Evolutionary conservation across 1,140 invertebrate genomes (phyloP), one percentile per base, ranked within the genome.

Genomic region (Artemia franciscana): DNA sequence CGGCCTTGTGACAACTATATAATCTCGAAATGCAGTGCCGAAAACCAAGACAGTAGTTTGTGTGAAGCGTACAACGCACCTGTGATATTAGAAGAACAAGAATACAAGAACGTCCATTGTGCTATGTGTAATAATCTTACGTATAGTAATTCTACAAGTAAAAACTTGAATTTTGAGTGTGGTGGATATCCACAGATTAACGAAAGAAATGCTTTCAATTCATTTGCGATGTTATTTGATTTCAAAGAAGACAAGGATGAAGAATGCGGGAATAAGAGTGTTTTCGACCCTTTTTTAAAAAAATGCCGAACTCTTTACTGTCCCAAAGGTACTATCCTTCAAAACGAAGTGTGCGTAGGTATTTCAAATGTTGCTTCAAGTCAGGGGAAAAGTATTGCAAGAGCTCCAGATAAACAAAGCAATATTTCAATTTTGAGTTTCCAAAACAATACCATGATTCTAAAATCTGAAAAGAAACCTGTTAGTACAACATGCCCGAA

Each of bases 41-140:
- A n/a, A n/a, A n/a, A n/a, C n/a, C n/a, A n/a, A n/a, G n/a, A n/a
- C n/a, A n/a, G n/a, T n/a, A n/a, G n/a, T n/a, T n/a, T n/a, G n/a
- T n/a, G n/a, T n/a, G n/a, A n/a, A n/a, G n/a, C n/a, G n/a, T n/a
- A n/a, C n/a, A n/a, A n/a, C n/a, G n/a, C n/a, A n/a, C n/a, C n/a
- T n/a, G n/a, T n/a, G n/a, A n/a, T 66, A 66, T 5, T 67, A 68
- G n/a, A 66, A 67, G 3, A 69, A 70, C 0, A n/a, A n/a, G n/a
- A n/a, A n/a, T 80, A 76, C 67, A 70, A 74, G 64, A 82, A 82
- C 65, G 67, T 73, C 0, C 78, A 80, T 65, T 82, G 80, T 67
- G 79, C 79, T 4, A 64, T 75, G 5, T 82, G 80, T 67, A 78
- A 80, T 65, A 67, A 72, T 21, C 73, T 73, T 63, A 66, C 59